Base-by-base conservation (phyloP, 2,888 invertebrate genomes). In the Hyposoter didymator region DNA sequence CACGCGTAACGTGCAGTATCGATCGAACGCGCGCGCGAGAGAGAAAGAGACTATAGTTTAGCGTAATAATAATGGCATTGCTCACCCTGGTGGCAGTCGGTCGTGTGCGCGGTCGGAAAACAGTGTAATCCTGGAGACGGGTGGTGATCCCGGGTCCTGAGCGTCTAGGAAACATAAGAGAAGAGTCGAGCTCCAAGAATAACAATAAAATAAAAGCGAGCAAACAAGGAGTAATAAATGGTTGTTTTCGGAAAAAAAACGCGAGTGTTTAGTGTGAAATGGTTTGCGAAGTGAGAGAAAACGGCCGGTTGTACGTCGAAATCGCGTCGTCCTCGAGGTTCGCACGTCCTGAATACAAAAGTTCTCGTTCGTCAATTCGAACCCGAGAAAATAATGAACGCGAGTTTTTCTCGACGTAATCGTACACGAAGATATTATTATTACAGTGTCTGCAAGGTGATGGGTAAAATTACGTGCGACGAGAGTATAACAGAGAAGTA, bases 291-390 rank as follows among this genome's bases (percentile, higher is more conserved):
- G 78, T 72, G 64, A 32, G n/a, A 75, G 82, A 69, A 45, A 83
- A 85, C 80, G 62, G 62, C 80, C 83, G 85, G 83, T 76, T 78
- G 79, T 73, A 66, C 82, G 85, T 83, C 59, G 83, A 59, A 73
- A 45, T 19, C 47, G 64, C 80, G 72, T 84, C 76, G 75, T 75
- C 79, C 64, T 64, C 64, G 70, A 62, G 32, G 43, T 19, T 59
- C 28, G 28, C 64, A 47, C 22, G 19, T 85, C 76, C 82, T 76
- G 79, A 73, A 76, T 74, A 79, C 70, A 69, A 81, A 47, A 32
- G 67, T 81, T n/a, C 59, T 47, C 49, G 35, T 17, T 32, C 69
- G 74, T 85, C 59, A 45, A 74, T 80, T 62, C 73, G 72, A 76
- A 83, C 67, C 83, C 52, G 62, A 45, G 69, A 12, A 64, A 64